These are phyloP conservation scores for Drosophila neonasuta DNA, from an alignment of 2,888 invertebrate species.

Conservation along the genomic window DNA sequence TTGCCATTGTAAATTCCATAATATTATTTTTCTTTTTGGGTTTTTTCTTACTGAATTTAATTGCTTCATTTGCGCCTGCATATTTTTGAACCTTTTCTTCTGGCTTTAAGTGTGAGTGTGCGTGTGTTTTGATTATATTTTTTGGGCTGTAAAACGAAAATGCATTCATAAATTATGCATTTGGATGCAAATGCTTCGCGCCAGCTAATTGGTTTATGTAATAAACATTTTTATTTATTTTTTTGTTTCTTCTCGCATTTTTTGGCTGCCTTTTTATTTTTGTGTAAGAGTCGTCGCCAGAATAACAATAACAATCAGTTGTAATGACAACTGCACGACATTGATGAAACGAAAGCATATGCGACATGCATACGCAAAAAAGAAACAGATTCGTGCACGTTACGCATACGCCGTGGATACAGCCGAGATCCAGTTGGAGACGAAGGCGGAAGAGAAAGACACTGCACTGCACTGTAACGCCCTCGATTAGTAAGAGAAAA, in stretches of 20 bases:
- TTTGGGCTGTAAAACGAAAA: conserved; percentile 29
- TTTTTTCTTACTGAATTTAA: conserved; percentile 34
- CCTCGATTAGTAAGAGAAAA: conserved; percentile 49
- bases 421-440: background rate
- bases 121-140: conserved; percentile 38
- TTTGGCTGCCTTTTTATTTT: background rate
- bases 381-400: conserved; percentile 22
- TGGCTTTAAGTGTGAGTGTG: conserved; percentile 34
- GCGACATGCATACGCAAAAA: conserved; percentile 56
- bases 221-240: conserved; percentile 52
- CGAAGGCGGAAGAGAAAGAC: conserved; percentile 36
- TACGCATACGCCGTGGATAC: conserved; percentile 58
- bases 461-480: conserved; percentile 58
- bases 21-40: conserved; percentile 11
- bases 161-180: conserved; percentile 75
- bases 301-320: conserved; percentile 46
- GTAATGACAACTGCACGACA: conserved; percentile 60
- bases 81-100: conserved; percentile 15
- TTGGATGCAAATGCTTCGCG: conserved; percentile 64
- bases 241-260: conserved; percentile 10
- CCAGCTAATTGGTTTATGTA: conserved; percentile 70
- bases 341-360: conserved; percentile 54
- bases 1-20: conserved; percentile 47
- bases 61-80: conserved; percentile 67
- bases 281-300: conserved; percentile 19